Percentiles rank a stretch among this genome's conserved stretches.
Evolutionary conservation across 2,797 vertebrate species (phyloP).

Genomic region (Artibeus lituratus): DNA sequence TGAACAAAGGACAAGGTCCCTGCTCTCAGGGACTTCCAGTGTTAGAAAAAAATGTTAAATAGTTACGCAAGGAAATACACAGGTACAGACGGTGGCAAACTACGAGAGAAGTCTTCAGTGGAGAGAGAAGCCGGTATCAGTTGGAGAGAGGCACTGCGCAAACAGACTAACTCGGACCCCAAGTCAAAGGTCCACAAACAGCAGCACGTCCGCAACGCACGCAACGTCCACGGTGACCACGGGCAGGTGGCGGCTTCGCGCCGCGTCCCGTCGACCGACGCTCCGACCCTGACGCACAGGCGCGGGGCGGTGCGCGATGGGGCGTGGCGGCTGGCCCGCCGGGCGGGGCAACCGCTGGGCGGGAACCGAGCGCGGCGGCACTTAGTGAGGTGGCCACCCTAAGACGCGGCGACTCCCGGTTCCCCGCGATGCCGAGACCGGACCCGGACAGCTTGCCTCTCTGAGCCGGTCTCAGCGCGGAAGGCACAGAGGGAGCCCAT

Average conservation of each 20-base stretch:
- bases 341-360: constrained; percentile 23
- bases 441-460: constrained; percentile 25
- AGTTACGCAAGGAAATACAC: background rate
- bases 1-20: background rate
- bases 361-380: background rate
- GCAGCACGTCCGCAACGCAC: rapidly evolving
- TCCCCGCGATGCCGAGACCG: background rate
- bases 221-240: rapidly evolving
- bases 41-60: background rate
- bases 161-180: rapidly evolving
- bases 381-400: constrained; percentile 27
- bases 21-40: background rate
- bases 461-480: background rate
- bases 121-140: background rate
- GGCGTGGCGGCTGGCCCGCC: background rate
- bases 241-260: background rate
- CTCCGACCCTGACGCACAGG: constrained; percentile 3
- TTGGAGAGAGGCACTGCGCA: rapidly evolving
- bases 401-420: rapidly evolving
- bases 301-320: background rate
- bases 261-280: background rate
- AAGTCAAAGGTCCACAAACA: rapidly evolving
- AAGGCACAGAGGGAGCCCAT: background rate
- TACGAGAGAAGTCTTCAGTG: background rate
- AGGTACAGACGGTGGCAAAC: background rate